Conservation (phyloP, 2,797 vertebrate species). For the Eleutherodactylus coqui region DNA sequence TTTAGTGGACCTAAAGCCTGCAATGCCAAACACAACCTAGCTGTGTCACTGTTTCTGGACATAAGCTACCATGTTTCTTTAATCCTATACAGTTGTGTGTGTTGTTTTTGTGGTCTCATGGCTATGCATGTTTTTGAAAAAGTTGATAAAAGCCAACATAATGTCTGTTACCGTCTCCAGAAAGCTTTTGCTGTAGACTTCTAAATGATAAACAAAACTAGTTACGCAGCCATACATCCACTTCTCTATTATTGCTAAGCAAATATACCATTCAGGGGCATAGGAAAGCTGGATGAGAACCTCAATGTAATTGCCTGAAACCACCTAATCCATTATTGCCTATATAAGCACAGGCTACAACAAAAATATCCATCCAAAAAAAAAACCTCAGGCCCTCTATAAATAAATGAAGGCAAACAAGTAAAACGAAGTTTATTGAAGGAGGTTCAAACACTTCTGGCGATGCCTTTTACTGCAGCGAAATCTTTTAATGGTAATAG, state of each 20-base stretch:
- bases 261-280: not conserved
- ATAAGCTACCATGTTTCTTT: too few relatives aligned
- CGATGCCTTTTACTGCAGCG: conserved; percentile 67
- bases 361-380: conserved; percentile 56
- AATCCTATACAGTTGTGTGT: too few relatives aligned
- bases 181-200: too few relatives aligned
- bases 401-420: conserved; percentile 4
- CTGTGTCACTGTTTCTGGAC: too few relatives aligned
- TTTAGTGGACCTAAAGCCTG: too few relatives aligned
- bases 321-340: conserved; percentile 13
- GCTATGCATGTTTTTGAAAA: too few relatives aligned
- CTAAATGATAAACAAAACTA: too few relatives aligned
- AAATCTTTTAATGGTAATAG: conserved; percentile 73
- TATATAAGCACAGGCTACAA: not conserved
- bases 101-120: too few relatives aligned
- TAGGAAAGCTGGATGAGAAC: not conserved
- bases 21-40: too few relatives aligned
- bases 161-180: too few relatives aligned
- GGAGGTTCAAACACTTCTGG: conserved; percentile 62
- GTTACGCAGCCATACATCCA: too few relatives aligned
- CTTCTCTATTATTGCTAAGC: not conserved
- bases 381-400: conserved; percentile 56
- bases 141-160: too few relatives aligned
- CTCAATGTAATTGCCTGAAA: not conserved
- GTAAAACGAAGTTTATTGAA: conserved; percentile 49